Evolutionary conservation across 2,797 vertebrate genomes (phyloP).

Genomic region (Sebastes hubbsi): DNA sequence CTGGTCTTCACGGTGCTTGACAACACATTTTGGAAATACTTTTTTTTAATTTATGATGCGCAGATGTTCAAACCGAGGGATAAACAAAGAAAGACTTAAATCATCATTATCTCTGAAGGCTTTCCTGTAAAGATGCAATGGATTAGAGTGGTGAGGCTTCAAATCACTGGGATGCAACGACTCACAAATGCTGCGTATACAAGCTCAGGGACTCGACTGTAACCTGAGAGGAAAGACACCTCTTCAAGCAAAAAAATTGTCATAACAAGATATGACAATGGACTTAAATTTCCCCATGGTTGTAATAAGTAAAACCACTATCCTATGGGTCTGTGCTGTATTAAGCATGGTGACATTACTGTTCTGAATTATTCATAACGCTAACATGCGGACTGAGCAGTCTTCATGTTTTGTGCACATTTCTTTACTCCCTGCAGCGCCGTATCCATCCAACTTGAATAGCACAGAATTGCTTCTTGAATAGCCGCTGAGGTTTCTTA

Average conservation of each 20-base stretch:
- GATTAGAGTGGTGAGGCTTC: background rate
- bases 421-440: background rate
- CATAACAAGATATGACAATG: background rate
- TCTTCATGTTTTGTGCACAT: background rate
- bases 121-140: too few species aligned
- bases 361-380: background rate
- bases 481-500: background rate
- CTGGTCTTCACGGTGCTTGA: background rate
- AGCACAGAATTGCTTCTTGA: background rate
- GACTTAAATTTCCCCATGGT: background rate
- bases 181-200: background rate
- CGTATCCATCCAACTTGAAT: background rate
- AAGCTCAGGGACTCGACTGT: background rate
- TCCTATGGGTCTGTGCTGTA: background rate
- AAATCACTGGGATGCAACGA: background rate
- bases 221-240: background rate
- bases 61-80: constrained; percentile 53
- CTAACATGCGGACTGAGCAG: background rate
- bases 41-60: constrained; percentile 34
- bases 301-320: background rate
- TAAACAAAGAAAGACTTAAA: background rate
- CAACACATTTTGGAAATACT: constrained; percentile 2
- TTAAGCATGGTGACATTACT: background rate
- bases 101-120: background rate
- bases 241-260: background rate